Percentiles rank a stretch among this genome's conserved stretches.
phyloP scores from a whole-genome alignment of 1,140 invertebrate species.

The Habropoda laboriosa region DNA sequence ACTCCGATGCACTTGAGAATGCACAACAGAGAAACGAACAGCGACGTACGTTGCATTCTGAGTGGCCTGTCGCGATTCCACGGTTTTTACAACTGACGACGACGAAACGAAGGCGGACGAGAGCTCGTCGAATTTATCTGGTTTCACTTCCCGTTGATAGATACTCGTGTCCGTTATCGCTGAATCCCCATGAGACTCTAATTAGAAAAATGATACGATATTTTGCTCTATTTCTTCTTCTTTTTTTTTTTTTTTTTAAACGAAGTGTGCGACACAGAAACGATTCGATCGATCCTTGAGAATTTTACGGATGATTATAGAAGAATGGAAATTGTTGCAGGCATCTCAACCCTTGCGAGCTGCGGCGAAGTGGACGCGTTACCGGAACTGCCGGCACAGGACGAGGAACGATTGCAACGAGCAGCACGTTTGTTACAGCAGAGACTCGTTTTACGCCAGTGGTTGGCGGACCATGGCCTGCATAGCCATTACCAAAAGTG shows the following conservation, averaged over 20 bases:
- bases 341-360: slow-evolving; percentile 90
- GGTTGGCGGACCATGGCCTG: slow-evolving; percentile 88
- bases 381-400: slow-evolving; percentile 89
- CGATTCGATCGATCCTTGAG: too few relatives aligned
- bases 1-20: slow-evolving; percentile 28
- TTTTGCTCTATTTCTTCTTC: background rate
- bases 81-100: slow-evolving; percentile 29
- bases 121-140: slow-evolving; percentile 47
- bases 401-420: slow-evolving; percentile 89
- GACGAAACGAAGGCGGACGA: slow-evolving; percentile 2
- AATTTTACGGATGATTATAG: too few relatives aligned
- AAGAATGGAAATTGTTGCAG: too few relatives aligned
- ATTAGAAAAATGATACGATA: slow-evolving; percentile 27
- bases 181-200: slow-evolving; percentile 5
- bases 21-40: slow-evolving; percentile 51
- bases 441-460: slow-evolving; percentile 90
- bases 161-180: slow-evolving; percentile 22
- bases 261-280: background rate
- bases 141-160: slow-evolving; percentile 38
- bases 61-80: background rate
- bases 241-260: background rate
- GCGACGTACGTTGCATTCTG: slow-evolving; percentile 42
- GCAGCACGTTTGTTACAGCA: slow-evolving; percentile 90
- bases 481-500: slow-evolving; percentile 89
- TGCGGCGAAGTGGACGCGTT: slow-evolving; percentile 87